A percentile compares a stretch with the other conserved stretches of the same genome.
Evolutionary conservation across 2,888 invertebrate species (phyloP).

Genomic region (Caenorhabditis auriculariae): DNA sequence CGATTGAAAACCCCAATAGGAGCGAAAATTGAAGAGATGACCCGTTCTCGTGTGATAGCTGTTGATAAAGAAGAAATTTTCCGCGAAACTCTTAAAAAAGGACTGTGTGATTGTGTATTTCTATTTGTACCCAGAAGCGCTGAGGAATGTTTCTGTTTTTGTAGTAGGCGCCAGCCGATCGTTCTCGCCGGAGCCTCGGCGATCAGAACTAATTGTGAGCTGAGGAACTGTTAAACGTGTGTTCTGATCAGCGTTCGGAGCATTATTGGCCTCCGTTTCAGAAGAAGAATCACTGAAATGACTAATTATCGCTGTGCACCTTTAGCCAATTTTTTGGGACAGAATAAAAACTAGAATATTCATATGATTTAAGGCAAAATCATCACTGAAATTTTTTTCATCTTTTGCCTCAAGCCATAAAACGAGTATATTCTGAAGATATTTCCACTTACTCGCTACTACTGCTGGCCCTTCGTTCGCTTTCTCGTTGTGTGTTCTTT

Average conservation of each 20-base stretch:
- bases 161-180: slow-evolving; percentile 8
- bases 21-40: slow-evolving; percentile 43
- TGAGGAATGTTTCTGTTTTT: slow-evolving; percentile 32
- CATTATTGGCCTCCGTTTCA: slow-evolving; percentile 25
- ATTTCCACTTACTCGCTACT: slow-evolving; percentile 26
- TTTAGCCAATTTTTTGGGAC: slow-evolving; percentile 10
- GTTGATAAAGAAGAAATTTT: slow-evolving; percentile 50
- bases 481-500: not conserved
- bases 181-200: slow-evolving; percentile 8
- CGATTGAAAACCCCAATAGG: slow-evolving; percentile 40
- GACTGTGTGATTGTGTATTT: not conserved
- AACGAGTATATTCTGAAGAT: not conserved
- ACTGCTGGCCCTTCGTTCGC: slow-evolving; percentile 26
- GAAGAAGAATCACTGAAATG: slow-evolving; percentile 33
- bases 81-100: slow-evolving; percentile 37
- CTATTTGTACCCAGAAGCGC: slow-evolving; percentile 26
- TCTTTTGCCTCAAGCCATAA: not conserved
- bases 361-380: too few relatives aligned
- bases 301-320: slow-evolving; percentile 17
- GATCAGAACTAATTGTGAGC: slow-evolving; percentile 8
- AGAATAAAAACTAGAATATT: not conserved
- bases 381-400: too few relatives aligned
- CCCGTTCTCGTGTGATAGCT: slow-evolving; percentile 39
- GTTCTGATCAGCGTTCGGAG: slow-evolving; percentile 8
- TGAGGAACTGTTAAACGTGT: slow-evolving; percentile 24